Evolutionary conservation across 2,113 vertebrate genomes (phyloP), one percentile per base, ranked within the genome.

Genomic region (Ceuthmochares aereus): DNA sequence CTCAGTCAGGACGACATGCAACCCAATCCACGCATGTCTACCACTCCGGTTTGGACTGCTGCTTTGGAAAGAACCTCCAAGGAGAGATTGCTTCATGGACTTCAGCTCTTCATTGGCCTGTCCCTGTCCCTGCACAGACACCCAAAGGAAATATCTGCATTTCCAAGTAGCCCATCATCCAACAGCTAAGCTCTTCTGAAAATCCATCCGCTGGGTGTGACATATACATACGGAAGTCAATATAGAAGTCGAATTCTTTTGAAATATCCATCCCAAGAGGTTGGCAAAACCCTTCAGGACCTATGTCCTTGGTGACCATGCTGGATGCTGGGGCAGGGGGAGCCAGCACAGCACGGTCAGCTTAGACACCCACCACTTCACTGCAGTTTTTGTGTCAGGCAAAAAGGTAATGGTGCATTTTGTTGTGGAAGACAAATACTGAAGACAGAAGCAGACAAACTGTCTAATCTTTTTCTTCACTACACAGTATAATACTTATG

Each of bases 291-390:
- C 45, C 19, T 87, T 66, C 63, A 2, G 42, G 70, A 34, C 2
- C 0, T 0, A 4, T 3, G 45, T 23, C 19, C 25, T 52, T 3
- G 2, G 13, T 18, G 42, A 12, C 62, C 8, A 0, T 30, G 45
- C 30, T 52, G n/a, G n/a, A 21, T 32, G 26, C 47, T 47, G 47
- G 54, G 37, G 15, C 62, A 29, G 16, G 27, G 36, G 23, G 19
- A 73, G 13, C 23, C 12, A 3, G n/a, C 40, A 52, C 14, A 69
- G 69, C 40, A 6, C 2, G 2, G 6, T 6, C 59, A 66, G 23
- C 42, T 17, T 7, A 1, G 77, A 34, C 6, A 6, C 37, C 29
- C 64, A 3, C 19, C 6, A 3, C 26, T 27, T 66, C 23, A 3
- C 27, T 17, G 30, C 1, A 2, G 4, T 34, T 83, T 30, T 29